Conservation (phyloP, 2,797 vertebrate genomes). For the Aselliscus stoliczkanus region DNA sequence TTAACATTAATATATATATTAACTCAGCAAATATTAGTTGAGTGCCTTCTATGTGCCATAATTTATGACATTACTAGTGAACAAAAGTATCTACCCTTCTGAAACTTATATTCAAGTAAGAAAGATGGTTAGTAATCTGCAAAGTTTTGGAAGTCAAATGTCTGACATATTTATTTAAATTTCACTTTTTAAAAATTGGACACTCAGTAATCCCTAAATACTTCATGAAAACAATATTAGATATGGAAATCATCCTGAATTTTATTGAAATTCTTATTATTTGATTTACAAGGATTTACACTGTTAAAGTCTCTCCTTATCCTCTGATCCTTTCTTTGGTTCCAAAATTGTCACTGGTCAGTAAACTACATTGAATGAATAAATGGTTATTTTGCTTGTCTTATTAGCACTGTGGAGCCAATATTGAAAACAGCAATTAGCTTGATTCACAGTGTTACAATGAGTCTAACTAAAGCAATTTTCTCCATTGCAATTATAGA, state of each 20-base stretch:
- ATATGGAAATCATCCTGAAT: background rate
- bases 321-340: background rate
- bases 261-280: background rate
- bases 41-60: background rate
- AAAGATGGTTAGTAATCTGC: background rate
- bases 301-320: background rate
- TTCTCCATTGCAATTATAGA: constrained; percentile 48
- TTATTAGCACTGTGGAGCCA: constrained; percentile 24
- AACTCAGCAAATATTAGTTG: background rate
- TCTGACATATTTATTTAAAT: background rate
- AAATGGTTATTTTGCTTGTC: constrained; percentile 37
- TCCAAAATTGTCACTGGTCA: constrained; percentile 41
- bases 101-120: background rate
- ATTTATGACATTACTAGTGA: background rate
- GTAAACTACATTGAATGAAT: constrained; percentile 32
- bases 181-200: background rate
- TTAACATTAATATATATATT: background rate
- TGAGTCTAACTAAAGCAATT: constrained; percentile 49
- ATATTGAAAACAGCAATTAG: constrained; percentile 52
- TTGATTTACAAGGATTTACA: background rate
- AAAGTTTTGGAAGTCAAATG: background rate
- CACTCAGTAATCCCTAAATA: background rate
- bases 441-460: constrained; percentile 43
- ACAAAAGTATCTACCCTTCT: background rate
- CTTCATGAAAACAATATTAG: background rate